Evolutionary conservation across 2,888 invertebrate genomes (phyloP).

Genomic region (Lottia scabra): DNA sequence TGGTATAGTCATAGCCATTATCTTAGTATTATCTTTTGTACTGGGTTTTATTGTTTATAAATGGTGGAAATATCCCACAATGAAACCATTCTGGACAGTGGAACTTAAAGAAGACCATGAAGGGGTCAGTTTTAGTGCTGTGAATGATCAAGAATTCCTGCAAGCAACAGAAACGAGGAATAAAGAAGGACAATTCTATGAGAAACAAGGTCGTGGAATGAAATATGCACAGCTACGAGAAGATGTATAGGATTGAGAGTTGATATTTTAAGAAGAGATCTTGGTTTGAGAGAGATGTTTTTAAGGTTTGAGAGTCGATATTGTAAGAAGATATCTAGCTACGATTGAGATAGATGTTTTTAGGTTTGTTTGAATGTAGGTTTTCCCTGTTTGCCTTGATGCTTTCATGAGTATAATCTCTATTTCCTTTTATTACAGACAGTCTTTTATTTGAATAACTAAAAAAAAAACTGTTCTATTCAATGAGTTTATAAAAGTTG

Average conservation of each 20-base stretch:
- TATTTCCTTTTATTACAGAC: too few species aligned
- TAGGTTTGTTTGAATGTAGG: too few species aligned
- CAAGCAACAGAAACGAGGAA: not conserved
- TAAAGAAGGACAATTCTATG: constrained; percentile 1
- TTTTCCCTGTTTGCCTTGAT: too few species aligned
- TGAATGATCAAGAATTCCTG: constrained; percentile 39
- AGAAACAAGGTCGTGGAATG: not conserved
- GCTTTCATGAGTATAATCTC: too few species aligned
- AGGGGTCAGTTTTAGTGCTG: constrained; percentile 55
- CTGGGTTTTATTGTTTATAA: constrained; percentile 46
- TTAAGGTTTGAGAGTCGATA: too few species aligned
- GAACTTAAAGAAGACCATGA: constrained; percentile 59
- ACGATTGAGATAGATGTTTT: too few species aligned
- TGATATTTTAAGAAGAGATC: too few species aligned
- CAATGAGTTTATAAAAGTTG: too few species aligned
- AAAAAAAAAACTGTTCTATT: too few species aligned
- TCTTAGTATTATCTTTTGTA: constrained; percentile 40
- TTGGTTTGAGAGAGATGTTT: too few species aligned
- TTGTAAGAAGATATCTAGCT: too few species aligned
- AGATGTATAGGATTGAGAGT: not conserved
- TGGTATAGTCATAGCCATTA: constrained; percentile 40
- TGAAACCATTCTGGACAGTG: constrained; percentile 58
- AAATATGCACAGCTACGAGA: not conserved
- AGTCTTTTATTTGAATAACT: too few species aligned
- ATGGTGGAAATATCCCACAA: constrained; percentile 36